phyloP scores from a whole-genome alignment of 2,113 vertebrate species.

The Argyrosomus japonicus region DNA sequence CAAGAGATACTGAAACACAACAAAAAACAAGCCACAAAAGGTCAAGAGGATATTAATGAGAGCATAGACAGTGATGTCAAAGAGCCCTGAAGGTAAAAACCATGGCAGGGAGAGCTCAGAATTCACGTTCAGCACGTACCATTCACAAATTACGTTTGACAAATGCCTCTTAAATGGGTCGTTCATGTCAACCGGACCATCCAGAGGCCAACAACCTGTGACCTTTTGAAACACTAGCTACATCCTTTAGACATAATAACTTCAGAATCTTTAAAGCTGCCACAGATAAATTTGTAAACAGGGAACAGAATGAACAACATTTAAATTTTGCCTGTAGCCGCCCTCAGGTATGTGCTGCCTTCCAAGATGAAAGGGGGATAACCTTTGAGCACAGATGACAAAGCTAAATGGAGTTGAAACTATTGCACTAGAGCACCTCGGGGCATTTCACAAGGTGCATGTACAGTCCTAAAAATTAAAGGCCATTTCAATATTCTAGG shows the following conservation, averaged over 20 bases:
- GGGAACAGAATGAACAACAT: not conserved
- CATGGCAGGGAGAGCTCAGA: constrained; percentile 19
- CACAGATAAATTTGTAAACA: constrained; percentile 7
- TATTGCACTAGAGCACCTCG: constrained; percentile 19
- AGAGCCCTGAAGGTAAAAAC: constrained; percentile 36
- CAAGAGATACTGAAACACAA: constrained; percentile 6
- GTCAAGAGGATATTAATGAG: constrained; percentile 44
- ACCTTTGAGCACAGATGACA: constrained; percentile 50
- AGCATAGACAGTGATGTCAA: constrained; percentile 38
- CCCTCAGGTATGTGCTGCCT: constrained; percentile 50
- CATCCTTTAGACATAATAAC: not conserved
- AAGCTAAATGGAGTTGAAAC: constrained; percentile 55
- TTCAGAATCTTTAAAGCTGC: not conserved
- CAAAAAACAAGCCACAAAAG: constrained; percentile 17
- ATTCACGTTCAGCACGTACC: too few species aligned
- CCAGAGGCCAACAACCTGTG: not conserved
- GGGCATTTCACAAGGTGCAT: constrained; percentile 32
- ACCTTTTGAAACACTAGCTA: not conserved
- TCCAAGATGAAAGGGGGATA: constrained; percentile 57
- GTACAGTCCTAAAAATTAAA: constrained; percentile 72
- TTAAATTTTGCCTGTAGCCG: constrained; percentile 7
- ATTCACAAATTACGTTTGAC: constrained; percentile 5
- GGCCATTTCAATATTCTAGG: constrained; percentile 71
- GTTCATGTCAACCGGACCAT: not conserved
- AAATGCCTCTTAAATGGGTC: constrained; percentile 21